These are phyloP conservation scores for Epinotia demarniana DNA, from an alignment of 2,888 invertebrate genomes.

Conservation along the genomic window DNA sequence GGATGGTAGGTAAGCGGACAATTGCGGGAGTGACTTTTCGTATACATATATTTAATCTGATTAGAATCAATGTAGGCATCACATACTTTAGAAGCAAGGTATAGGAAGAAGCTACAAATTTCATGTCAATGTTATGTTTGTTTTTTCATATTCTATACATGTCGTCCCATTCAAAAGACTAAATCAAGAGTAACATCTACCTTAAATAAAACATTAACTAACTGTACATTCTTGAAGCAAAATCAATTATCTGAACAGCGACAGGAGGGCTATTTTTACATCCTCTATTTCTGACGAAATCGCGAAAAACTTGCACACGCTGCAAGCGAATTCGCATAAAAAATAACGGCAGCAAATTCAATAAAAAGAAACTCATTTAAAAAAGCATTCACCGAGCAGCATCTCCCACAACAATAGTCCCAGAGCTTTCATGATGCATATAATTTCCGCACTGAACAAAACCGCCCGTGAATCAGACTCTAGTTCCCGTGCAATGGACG, in stretches of 20 bases:
- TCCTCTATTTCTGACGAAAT: background rate
- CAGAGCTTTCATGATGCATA: constrained; percentile 34
- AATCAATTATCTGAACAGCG: background rate
- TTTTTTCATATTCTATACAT: too few relatives aligned
- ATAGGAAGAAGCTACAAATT: too few relatives aligned
- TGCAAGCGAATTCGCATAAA: background rate
- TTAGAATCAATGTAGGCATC: too few relatives aligned
- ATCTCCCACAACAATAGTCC: constrained; percentile 28
- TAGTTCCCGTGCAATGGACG: constrained; percentile 40
- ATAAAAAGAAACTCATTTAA: constrained; percentile 22
- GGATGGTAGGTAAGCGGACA: too few relatives aligned
- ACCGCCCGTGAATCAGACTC: constrained; percentile 36
- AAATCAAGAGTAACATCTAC: too few relatives aligned
- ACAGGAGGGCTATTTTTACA: background rate
- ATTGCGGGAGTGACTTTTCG: too few relatives aligned
- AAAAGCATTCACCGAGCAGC: constrained; percentile 9
- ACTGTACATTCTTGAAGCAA: background rate
- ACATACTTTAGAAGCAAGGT: too few relatives aligned
- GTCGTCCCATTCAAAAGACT: too few relatives aligned
- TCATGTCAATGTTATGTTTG: too few relatives aligned
- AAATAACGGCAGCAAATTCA: constrained; percentile 26
- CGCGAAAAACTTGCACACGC: background rate
- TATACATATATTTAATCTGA: too few relatives aligned
- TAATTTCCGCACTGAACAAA: constrained; percentile 41
- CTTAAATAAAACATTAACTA: too few relatives aligned